Evolutionary conservation across 2,797 vertebrate genomes (phyloP), one percentile per base, ranked within the genome.

Genomic region (Danio albolineatus): DNA sequence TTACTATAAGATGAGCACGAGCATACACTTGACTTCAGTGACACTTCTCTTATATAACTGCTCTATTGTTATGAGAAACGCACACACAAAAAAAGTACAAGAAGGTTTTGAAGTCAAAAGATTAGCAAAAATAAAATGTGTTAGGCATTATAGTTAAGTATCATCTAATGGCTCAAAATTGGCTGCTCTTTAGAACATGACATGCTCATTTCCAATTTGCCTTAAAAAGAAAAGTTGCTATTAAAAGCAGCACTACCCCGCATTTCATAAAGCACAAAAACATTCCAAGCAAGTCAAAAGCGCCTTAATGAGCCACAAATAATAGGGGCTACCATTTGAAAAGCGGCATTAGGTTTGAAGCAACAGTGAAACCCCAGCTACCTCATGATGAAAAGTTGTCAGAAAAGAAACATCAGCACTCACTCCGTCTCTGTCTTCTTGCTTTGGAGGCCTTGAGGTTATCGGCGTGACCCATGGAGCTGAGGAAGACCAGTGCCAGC

Each of bases 381-480:
- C 19, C 43, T 53, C 62, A 74, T 59, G 73, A 71, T 60, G 64
- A 14, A 66, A 4, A 61, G 1, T 28, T 1, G 3, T 28, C 28
- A 73, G 28, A 49, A 43, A 49, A 73, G 13, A 48, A 21, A 48
- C 48, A 56, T 70, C 51, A 77, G 71, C 90, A 96, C 97, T 93
- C 93, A 99, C 98, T 97, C 91, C 97, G 94, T 92, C 94, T 96
- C 90, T 98, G 96, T 89, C 96, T 93, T 92, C 96, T 96, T 86
- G 94, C 95, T 92, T 95, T 97, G 90, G 92, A 91, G 83, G 93
- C 92, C 90, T 92, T 96, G 88, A 93, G 84, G 86, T 87, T 91
- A 84, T 94, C 91, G 51, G 92, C 85, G 84, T 96, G 93, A 94
- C 96, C 96, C 93, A 95, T 94, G 87, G 94, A 96, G 95, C 95